These are phyloP conservation scores for Crax fasciolata DNA, from an alignment of 2,797 vertebrate species.

Conservation along the genomic window DNA sequence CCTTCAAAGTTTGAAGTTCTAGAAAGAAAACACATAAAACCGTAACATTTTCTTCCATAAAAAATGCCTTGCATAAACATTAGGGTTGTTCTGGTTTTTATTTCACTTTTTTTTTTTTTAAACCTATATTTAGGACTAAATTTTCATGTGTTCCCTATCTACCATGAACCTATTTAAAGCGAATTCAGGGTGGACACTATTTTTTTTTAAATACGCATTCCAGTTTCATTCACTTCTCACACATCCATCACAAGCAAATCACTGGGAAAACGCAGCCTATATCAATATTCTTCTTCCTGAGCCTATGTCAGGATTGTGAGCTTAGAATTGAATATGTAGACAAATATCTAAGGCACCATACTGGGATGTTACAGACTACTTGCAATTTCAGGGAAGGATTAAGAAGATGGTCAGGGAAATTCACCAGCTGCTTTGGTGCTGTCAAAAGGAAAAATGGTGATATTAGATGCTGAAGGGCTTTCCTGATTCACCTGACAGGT, in stretches of 20 bases:
- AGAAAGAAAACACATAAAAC: neutral
- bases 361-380: neutral
- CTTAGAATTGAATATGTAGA: neutral
- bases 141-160: neutral
- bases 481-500: neutral
- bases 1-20: neutral
- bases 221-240: neutral
- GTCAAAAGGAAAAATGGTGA: neutral
- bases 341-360: neutral
- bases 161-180: neutral
- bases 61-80: neutral
- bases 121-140: neutral
- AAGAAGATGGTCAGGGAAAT: neutral
- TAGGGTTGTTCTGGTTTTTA: fast-evolving
- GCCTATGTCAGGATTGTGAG: neutral
- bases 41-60: neutral
- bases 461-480: neutral
- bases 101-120: neutral
- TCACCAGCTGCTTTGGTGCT: neutral
- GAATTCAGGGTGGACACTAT: neutral
- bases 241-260: neutral
- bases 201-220: neutral
- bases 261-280: neutral
- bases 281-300: neutral
- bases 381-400: conserved; percentile 10